A percentile compares a stretch with the other conserved stretches of the same genome.
Conservation (phyloP, 2,113 vertebrate genomes). For the Pipra filicauda region DNA sequence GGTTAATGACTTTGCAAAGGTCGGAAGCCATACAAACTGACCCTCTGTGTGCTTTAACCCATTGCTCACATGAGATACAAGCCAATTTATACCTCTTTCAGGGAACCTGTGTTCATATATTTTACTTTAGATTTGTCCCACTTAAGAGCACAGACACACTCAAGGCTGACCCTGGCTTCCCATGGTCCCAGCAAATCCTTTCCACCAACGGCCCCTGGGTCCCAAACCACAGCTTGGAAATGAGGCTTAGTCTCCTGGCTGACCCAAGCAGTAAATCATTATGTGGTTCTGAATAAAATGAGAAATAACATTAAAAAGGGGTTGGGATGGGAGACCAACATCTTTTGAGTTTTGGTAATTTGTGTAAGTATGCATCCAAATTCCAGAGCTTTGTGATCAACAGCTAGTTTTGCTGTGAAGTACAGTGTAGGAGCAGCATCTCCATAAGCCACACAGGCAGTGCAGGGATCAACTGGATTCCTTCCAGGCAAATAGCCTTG, state of each 20-base stretch:
- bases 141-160: not conserved
- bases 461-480: not conserved
- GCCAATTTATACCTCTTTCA: not conserved
- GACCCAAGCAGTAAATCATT: not conserved
- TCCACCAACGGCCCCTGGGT: not conserved
- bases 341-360: not conserved
- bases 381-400: not conserved
- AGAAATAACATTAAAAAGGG: not conserved
- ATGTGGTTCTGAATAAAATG: not conserved
- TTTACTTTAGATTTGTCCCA: not conserved
- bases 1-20: not conserved
- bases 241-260: not conserved
- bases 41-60: not conserved
- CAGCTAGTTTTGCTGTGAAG: not conserved
- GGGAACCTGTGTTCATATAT: fast-evolving
- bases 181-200: not conserved
- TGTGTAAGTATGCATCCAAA: not conserved
- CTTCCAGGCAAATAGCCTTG: not conserved
- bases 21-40: not conserved
- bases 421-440: not conserved
- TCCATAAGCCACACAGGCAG: not conserved
- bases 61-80: not conserved
- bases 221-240: not conserved
- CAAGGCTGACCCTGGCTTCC: not conserved
- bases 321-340: fast-evolving